These are phyloP conservation scores for Caenorhabditis afra DNA, from an alignment of 2,888 invertebrate genomes.

Conservation along the genomic window DNA sequence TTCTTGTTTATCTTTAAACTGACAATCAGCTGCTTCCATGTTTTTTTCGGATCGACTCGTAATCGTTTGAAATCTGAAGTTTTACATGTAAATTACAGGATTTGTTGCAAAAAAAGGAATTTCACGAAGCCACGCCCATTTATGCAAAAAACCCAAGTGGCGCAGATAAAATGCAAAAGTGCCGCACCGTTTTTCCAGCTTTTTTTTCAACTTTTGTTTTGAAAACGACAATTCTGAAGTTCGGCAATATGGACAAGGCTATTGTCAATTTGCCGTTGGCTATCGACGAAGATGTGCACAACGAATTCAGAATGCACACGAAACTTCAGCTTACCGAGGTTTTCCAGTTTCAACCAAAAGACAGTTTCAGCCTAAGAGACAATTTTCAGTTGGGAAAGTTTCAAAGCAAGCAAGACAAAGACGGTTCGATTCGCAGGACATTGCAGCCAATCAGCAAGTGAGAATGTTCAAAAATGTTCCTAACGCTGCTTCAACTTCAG, in stretches of 20 bases:
- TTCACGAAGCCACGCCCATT: conserved; percentile 17
- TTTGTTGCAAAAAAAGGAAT: too few species aligned
- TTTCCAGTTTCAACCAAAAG: background rate
- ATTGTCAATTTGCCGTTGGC: conserved; percentile 23
- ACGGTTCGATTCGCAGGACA: conserved; percentile 65
- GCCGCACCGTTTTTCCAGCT: conserved; percentile 10
- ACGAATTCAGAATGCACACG: conserved; percentile 70
- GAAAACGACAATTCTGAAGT: too few species aligned
- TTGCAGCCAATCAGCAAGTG: conserved; percentile 71
- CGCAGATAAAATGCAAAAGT: conserved; percentile 5
- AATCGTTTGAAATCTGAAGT: too few species aligned
- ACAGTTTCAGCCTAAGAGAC: background rate
- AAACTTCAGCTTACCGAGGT: conserved; percentile 63
- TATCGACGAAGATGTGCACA: conserved; percentile 61
- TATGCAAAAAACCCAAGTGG: conserved; percentile 3
- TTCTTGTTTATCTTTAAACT: background rate
- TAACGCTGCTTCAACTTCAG: conserved; percentile 51
- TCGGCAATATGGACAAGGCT: conserved; percentile 27
- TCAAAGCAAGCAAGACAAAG: conserved; percentile 60
- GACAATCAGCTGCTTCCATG: too few species aligned
- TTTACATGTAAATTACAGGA: too few species aligned
- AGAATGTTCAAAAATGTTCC: background rate
- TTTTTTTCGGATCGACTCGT: background rate
- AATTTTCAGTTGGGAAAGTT: conserved; percentile 46
- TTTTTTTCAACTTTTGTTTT: conserved; percentile 19